These are phyloP conservation scores for Chironomus riparius DNA, from an alignment of 2,888 invertebrate genomes.

Conservation along the genomic window DNA sequence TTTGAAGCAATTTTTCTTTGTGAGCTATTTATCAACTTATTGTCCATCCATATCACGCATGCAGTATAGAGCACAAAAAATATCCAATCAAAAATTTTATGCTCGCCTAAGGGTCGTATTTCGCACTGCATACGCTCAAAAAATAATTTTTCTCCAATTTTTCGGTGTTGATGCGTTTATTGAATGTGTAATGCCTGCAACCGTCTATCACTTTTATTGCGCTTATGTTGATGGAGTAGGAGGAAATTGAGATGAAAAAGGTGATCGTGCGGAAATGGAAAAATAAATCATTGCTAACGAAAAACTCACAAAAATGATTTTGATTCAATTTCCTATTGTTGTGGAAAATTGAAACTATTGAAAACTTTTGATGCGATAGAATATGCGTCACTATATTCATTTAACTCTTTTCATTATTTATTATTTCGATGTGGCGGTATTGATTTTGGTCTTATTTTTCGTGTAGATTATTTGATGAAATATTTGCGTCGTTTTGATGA, in stretches of 20 bases:
- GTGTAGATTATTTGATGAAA: too few relatives aligned
- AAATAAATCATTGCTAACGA: constrained; percentile 14
- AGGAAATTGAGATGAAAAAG: not conserved
- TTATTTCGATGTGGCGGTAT: too few relatives aligned
- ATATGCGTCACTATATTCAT: too few relatives aligned
- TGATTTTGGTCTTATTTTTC: too few relatives aligned
- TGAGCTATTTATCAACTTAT: too few relatives aligned
- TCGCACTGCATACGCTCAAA: constrained; percentile 2
- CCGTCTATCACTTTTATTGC: not conserved
- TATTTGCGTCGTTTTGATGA: too few relatives aligned
- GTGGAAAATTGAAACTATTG: too few relatives aligned
- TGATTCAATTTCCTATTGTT: not conserved
- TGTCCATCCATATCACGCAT: not conserved
- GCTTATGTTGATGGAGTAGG: not conserved
- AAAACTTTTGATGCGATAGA: too few relatives aligned
- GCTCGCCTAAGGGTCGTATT: not conserved
- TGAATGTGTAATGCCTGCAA: not conserved
- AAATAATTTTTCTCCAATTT: not conserved
- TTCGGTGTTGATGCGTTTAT: constrained; percentile 11
- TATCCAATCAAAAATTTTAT: constrained; percentile 11
- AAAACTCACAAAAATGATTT: not conserved
- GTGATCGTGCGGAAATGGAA: constrained; percentile 22
- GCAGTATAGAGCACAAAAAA: not conserved
- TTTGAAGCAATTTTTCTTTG: too few relatives aligned
- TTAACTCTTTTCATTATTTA: too few relatives aligned